phyloP scores from a whole-genome alignment of 2,797 vertebrate species.

The Chelon auratus region DNA sequence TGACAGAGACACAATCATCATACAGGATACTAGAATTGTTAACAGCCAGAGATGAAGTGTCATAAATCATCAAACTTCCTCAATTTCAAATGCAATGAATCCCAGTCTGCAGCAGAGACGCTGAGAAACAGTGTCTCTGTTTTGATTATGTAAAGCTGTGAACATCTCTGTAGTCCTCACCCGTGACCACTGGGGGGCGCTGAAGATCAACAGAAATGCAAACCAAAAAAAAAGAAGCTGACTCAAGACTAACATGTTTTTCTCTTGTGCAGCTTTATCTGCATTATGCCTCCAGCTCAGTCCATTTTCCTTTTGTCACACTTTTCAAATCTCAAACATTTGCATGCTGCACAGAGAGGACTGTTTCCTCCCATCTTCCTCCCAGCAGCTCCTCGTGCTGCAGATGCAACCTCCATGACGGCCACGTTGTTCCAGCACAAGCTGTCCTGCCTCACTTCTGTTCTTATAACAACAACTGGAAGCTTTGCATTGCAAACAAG shows the following conservation, averaged over 20 bases:
- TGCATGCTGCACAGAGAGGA: neutral
- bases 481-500: neutral
- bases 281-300: constrained; percentile 26
- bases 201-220: constrained; percentile 55
- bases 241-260: neutral
- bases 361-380: neutral
- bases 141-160: neutral
- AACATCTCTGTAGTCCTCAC: constrained; percentile 23
- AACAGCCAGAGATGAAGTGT: too few relatives aligned
- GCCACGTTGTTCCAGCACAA: constrained; percentile 11
- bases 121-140: too few relatives aligned
- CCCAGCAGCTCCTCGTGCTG: neutral
- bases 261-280: constrained; percentile 37
- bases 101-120: neutral
- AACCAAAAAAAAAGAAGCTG: neutral
- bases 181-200: constrained; percentile 66
- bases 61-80: too few relatives aligned
- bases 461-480: too few relatives aligned
- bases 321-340: constrained; percentile 8
- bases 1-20: too few relatives aligned
- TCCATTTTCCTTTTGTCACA: constrained; percentile 28
- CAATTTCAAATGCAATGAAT: neutral
- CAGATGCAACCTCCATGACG: constrained; percentile 27
- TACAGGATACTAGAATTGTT: too few relatives aligned
- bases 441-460: neutral